phyloP scores from a whole-genome alignment of 2,797 vertebrate species.

The Perodicticus potto region DNA sequence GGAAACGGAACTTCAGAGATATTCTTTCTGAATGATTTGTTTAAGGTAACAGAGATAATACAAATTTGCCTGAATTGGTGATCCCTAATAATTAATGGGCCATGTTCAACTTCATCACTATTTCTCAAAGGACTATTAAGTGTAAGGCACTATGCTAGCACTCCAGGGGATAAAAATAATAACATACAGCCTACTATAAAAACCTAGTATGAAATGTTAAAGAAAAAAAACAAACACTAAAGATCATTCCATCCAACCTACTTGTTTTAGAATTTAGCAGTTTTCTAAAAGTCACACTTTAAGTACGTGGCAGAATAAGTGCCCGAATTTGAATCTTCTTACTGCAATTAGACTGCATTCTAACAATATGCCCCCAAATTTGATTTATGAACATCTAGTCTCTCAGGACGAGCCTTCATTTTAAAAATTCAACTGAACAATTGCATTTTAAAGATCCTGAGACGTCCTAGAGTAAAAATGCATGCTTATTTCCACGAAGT shows the following conservation, averaged over 20 bases:
- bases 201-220: background rate
- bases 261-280: background rate
- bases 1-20: background rate
- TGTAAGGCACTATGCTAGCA: background rate
- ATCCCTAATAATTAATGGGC: background rate
- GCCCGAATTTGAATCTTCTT: background rate
- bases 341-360: background rate
- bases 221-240: background rate
- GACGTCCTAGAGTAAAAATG: background rate
- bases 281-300: background rate
- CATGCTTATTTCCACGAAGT: background rate
- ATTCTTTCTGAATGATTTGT: constrained; percentile 18
- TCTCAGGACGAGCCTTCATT: background rate
- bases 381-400: background rate
- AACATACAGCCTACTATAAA: background rate
- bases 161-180: background rate
- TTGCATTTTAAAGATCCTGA: constrained; percentile 30
- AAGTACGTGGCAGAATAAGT: background rate
- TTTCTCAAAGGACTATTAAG: background rate
- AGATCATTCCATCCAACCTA: background rate
- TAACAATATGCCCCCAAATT: background rate
- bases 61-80: background rate
- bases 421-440: constrained; percentile 3
- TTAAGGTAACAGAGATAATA: background rate
- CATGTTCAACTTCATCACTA: constrained; percentile 15